Evolutionary conservation across 2,797 vertebrate genomes (phyloP), one percentile per base, ranked within the genome.

Genomic region (Phylloscopus collybita): DNA sequence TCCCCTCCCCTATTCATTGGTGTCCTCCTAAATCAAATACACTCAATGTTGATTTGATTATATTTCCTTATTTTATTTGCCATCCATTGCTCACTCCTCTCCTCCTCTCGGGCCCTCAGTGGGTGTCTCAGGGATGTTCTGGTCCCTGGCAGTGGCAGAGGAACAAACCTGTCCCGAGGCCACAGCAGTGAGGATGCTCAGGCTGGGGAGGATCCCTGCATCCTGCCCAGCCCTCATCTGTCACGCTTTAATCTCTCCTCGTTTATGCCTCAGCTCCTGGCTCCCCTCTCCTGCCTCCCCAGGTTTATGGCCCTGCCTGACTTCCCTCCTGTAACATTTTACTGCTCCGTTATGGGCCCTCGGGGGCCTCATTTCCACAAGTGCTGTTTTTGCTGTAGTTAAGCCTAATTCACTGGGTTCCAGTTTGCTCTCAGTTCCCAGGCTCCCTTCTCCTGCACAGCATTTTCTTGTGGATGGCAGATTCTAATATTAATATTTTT

Each of bases 321-420:
- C 92, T 96, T 96, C 87, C 95, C 94, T 96, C 94, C 96, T 94
- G 92, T 81, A 97, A 96, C 91, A 87, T 94, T 95, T 97, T 96
- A 97, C 94, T 90, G 95, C 95, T 92, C 66, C 9, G 32, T 96
- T 96, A 97, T 93, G 3, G 92, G 94, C 91, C 96, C 96, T 92
- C 54, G 21, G 96, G 95, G 96, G 91, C 92, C 96, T 97, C 96
- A 85, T 97, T 97, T 96, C 92, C 95, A 94, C 95, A 96, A 97
- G 95, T 83, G 93, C 92, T 96, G 94, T 88, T 97, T 96, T 93
- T 10, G 51, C 94, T 94, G 86, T 80, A 95, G 96, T 97, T 96
- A 96, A 96, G 91, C 95, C 95, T 96, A 93, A 96, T 97, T 97
- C 95, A 93, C 91, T 76, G 91, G 91, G 78, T 93, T 92, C 84